Evolutionary conservation across 2,797 vertebrate species (phyloP), one percentile per base, ranked within the genome.

Genomic region (Chelonia mydas): DNA sequence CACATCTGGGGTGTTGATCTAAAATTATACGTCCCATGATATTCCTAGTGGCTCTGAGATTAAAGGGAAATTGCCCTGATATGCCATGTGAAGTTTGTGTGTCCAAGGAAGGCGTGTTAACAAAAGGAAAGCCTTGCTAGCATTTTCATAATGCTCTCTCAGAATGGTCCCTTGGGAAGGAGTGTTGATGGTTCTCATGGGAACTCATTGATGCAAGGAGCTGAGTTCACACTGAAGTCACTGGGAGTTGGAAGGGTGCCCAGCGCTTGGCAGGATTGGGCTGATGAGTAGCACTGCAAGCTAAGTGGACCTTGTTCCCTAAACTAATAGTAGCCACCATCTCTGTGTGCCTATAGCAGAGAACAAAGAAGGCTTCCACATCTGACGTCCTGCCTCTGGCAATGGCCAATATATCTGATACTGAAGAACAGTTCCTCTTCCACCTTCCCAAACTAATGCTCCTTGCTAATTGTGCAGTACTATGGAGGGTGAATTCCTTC

Each of bases 181-280:
- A 4, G 4, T 47, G 61, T 45, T 65, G 77, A 28, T 27, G 55
- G 55, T 28, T 57, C n/a, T 19, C 0, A 2, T 28, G 68, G 65
- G 55, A 21, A 50, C 45, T 81, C 25, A 0, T 33, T 83, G 28
- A 5, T 47, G 3, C 51, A 7, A 9, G n/a, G 50, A 31, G 86
- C 7, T 28, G 55, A 31, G 80, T 33, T 80, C 37, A 0, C 2
- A 1, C 3, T n/a, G 51, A 79, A 74, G 89, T 2, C 3, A 0
- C n/a, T 51, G 74, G 0, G 2, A 37, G 17, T n/a, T 13, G 27
- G 86, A 11, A 7, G 45, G 19, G 84, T 2, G 27, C 68, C 27
- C n/a, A 37, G 41, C 19, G 1, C 25, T 50, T 50, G 37, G 55
- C n/a, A 2, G 27, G 15, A 74, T 7, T n/a, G 86, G 23, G 21